Percentiles rank a stretch among this genome's conserved stretches.
Conservation (phyloP, 2,888 invertebrate species). For the Isotomurus palustris region DNA sequence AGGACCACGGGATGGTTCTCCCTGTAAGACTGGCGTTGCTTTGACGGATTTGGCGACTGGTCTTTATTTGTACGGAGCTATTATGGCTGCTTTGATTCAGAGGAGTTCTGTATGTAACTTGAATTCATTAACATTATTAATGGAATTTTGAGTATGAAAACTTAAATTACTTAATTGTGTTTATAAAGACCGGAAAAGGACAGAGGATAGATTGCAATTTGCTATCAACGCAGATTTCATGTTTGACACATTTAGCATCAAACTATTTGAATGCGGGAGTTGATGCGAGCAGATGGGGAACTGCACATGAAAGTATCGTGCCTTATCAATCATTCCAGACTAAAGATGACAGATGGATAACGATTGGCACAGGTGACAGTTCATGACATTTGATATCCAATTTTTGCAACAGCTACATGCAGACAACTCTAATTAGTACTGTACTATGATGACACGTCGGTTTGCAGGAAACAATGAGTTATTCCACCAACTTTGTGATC, state of each 20-base stretch:
- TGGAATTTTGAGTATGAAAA: background rate
- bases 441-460: conserved; percentile 9
- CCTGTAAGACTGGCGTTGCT: conserved; percentile 88
- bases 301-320: conserved; percentile 88
- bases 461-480: conserved; percentile 54
- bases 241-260: conserved; percentile 80
- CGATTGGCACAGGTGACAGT: conserved; percentile 73
- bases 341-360: conserved; percentile 68
- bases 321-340: conserved; percentile 89
- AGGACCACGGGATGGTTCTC: conserved; percentile 74
- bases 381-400: background rate
- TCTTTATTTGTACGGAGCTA: conserved; percentile 89
- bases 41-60: conserved; percentile 91
- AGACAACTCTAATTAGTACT: background rate
- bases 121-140: background rate
- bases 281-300: conserved; percentile 80
- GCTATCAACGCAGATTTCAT: conserved; percentile 85
- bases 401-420: background rate
- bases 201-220: conserved; percentile 92
- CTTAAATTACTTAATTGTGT: too few relatives aligned
- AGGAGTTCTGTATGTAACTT: conserved; percentile 53
- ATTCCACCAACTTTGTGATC: conserved; percentile 66
- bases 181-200: conserved; percentile 65
- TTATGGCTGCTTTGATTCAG: conserved; percentile 81
- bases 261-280: conserved; percentile 82